These are phyloP conservation scores for Yponomeuta cagnagella DNA, from an alignment of 2,888 invertebrate genomes.

Conservation along the genomic window DNA sequence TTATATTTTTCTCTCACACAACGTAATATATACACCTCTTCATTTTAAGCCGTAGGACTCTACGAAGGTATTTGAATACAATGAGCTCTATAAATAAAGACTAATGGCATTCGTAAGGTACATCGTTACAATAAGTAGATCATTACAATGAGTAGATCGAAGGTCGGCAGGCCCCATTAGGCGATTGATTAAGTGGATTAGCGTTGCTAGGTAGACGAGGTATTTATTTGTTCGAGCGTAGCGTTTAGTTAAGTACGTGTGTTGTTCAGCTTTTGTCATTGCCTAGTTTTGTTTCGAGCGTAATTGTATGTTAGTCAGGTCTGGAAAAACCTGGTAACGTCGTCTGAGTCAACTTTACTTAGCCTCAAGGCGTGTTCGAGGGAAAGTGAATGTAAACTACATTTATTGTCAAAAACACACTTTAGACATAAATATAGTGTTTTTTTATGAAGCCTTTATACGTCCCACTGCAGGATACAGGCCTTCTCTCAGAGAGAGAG, in stretches of 20 bases:
- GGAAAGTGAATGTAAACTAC: no score
- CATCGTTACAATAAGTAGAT: neutral
- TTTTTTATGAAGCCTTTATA: no score
- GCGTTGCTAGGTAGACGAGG: neutral
- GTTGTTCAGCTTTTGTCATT: neutral
- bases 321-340: neutral
- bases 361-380: no score
- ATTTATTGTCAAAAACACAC: no score
- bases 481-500: no score
- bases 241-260: neutral
- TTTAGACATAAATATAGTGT: no score
- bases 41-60: neutral
- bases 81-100: neutral
- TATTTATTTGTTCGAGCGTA: neutral
- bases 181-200: conserved; percentile 3
- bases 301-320: neutral
- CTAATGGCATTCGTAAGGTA: neutral
- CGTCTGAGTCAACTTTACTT: neutral
- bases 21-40: no score
- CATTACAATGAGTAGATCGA: neutral
- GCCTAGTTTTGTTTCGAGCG: neutral
- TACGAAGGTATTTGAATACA: neutral
- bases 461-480: no score
- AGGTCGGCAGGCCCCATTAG: neutral
- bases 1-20: no score